A percentile compares a stretch with the other conserved stretches of the same genome.
These are phyloP conservation scores for Plecotus auritus DNA, from an alignment of 2,113 vertebrate genomes.

Conservation along the genomic window DNA sequence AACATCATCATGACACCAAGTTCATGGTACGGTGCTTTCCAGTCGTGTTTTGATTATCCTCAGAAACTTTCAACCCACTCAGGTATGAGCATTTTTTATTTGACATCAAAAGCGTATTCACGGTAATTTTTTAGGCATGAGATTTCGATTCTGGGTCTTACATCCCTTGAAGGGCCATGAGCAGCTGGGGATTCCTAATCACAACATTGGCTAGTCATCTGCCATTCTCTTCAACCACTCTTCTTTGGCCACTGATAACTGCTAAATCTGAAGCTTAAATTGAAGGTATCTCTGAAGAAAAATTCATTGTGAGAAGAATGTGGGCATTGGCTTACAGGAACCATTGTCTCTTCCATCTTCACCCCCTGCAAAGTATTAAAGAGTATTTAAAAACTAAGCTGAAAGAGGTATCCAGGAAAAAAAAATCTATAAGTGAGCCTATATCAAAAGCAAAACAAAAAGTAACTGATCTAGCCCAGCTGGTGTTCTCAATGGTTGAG, in stretches of 20 bases:
- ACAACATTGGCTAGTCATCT: not conserved
- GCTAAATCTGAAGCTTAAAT: not conserved
- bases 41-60: slow-evolving; percentile 52
- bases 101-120: not conserved
- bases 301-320: not conserved
- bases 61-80: slow-evolving; percentile 39
- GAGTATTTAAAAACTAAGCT: not conserved
- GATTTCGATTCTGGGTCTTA: not conserved
- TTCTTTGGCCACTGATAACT: not conserved
- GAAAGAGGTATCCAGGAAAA: not conserved
- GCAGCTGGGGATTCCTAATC: not conserved
- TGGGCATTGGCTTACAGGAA: not conserved
- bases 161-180: not conserved
- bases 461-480: not conserved
- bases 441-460: not conserved
- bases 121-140: not conserved
- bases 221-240: not conserved
- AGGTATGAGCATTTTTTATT: slow-evolving; percentile 19
- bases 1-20: slow-evolving; percentile 63
- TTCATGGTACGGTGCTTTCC: slow-evolving; percentile 64
- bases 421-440: not conserved
- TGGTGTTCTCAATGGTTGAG: too few relatives aligned
- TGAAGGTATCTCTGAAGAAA: not conserved
- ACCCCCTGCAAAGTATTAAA: not conserved
- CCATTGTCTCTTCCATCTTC: not conserved